A percentile compares a stretch with the other conserved stretches of the same genome.
These are phyloP conservation scores for Anastrepha ludens DNA, from an alignment of 1,140 invertebrate genomes.

Conservation along the genomic window DNA sequence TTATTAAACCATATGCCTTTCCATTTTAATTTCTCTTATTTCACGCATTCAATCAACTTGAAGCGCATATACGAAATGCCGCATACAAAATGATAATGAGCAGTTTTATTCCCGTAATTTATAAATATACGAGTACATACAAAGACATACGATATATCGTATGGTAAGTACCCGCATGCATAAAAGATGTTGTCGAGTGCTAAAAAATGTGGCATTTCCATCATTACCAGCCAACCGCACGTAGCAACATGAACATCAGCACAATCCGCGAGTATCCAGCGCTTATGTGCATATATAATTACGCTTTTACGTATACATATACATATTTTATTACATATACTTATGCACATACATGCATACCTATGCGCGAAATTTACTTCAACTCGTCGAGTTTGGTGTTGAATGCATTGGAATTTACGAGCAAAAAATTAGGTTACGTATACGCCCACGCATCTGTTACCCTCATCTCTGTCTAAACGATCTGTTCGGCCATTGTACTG, in stretches of 20 bases:
- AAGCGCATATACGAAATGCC: not conserved
- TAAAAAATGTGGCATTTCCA: not conserved
- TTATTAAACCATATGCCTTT: too few relatives aligned
- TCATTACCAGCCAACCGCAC: not conserved
- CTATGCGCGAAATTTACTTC: not conserved
- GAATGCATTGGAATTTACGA: not conserved
- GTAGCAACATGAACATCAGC: not conserved
- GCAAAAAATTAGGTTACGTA: not conserved
- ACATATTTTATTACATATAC: too few relatives aligned
- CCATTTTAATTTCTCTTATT: not conserved
- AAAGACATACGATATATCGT: not conserved
- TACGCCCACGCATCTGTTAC: not conserved
- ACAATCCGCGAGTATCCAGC: not conserved
- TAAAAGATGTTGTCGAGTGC: not conserved
- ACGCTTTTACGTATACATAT: too few relatives aligned
- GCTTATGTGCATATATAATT: too few relatives aligned
- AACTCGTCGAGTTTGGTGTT: not conserved
- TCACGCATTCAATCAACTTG: not conserved
- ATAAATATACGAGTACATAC: not conserved
- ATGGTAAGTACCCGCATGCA: not conserved
- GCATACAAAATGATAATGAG: slow-evolving; percentile 20
- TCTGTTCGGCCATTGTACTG: too few relatives aligned
- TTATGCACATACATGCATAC: not conserved
- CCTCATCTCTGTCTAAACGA: not conserved
- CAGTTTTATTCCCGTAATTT: not conserved